Percentiles rank a stretch among this genome's conserved stretches.
phyloP scores from a whole-genome alignment of 1,140 invertebrate genomes.

The Eumeta japonica region DNA sequence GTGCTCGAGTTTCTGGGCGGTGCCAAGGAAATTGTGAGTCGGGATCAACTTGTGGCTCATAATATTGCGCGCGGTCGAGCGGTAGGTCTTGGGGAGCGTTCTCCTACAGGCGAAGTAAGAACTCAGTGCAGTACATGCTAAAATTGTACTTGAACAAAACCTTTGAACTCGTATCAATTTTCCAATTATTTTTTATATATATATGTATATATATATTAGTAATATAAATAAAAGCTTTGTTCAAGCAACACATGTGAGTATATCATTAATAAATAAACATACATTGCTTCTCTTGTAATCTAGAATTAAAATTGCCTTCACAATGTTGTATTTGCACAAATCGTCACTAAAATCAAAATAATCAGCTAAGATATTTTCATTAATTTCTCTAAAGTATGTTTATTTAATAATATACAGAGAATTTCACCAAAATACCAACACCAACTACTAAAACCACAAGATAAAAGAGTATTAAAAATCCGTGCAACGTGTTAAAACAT shows the following conservation, averaged over 20 bases:
- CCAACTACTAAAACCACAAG: slow-evolving; percentile 37
- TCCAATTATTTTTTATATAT: too few species aligned
- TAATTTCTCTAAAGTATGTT: slow-evolving; percentile 34
- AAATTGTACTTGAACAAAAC: slow-evolving; percentile 40
- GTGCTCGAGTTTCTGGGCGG: slow-evolving; percentile 28
- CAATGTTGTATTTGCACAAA: too few species aligned
- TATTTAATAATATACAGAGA: slow-evolving; percentile 23
- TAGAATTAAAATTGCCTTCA: too few species aligned
- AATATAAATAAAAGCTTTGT: slow-evolving; percentile 34
- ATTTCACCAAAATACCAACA: slow-evolving; percentile 57
- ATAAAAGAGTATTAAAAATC: slow-evolving; percentile 20
- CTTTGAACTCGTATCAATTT: slow-evolving; percentile 12
- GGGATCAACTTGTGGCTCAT: slow-evolving; percentile 34
- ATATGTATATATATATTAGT: not conserved
- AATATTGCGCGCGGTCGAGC: slow-evolving; percentile 25
- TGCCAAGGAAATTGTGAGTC: slow-evolving; percentile 54
- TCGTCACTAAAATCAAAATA: not conserved
- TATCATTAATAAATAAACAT: slow-evolving; percentile 5
- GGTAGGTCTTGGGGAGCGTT: slow-evolving; percentile 21
- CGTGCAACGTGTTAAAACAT: slow-evolving; percentile 25
- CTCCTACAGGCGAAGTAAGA: slow-evolving; percentile 34
- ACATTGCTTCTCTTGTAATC: not conserved
- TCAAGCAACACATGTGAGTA: slow-evolving; percentile 25
- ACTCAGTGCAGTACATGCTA: slow-evolving; percentile 43
- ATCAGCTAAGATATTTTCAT: not conserved